phyloP scores from a whole-genome alignment of 2,113 vertebrate species.

The Numenius arquata region DNA sequence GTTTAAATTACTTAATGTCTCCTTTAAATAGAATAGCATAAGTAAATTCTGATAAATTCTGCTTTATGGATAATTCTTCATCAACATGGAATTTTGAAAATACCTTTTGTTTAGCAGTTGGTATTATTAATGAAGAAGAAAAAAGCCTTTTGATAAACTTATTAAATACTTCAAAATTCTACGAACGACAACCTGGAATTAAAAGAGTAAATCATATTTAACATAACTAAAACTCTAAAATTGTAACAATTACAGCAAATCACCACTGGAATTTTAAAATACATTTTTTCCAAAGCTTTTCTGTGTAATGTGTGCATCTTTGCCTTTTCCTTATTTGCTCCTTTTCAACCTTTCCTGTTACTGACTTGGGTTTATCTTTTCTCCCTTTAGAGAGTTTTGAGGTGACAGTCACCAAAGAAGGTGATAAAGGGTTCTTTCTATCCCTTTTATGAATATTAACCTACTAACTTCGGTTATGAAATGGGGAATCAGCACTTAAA shows the following conservation, averaged over 20 bases:
- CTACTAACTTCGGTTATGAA: constrained; percentile 92
- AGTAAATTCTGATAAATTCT: neutral
- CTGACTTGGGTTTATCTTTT: constrained; percentile 97
- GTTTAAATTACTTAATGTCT: neutral
- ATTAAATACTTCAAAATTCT: neutral
- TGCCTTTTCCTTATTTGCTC: constrained; percentile 71
- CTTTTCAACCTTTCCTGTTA: constrained; percentile 79
- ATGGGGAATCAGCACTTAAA: constrained; percentile 91
- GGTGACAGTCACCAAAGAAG: constrained; percentile 99
- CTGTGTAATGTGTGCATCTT: constrained; percentile 64
- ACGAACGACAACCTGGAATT: neutral
- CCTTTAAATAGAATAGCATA: neutral
- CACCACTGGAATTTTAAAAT: neutral
- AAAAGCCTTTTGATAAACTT: neutral
- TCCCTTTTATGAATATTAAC: constrained; percentile 91
- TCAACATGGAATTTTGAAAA: neutral
- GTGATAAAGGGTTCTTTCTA: constrained; percentile 98
- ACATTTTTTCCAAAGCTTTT: constrained; percentile 28
- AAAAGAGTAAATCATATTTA: neutral
- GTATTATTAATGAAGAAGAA: neutral
- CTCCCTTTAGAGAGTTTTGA: constrained; percentile 99
- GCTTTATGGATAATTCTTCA: neutral
- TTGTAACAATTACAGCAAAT: neutral
- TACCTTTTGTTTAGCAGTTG: neutral
- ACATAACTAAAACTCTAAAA: neutral